phyloP scores from a whole-genome alignment of 2,888 invertebrate genomes.

The Polyommatus icarus region DNA sequence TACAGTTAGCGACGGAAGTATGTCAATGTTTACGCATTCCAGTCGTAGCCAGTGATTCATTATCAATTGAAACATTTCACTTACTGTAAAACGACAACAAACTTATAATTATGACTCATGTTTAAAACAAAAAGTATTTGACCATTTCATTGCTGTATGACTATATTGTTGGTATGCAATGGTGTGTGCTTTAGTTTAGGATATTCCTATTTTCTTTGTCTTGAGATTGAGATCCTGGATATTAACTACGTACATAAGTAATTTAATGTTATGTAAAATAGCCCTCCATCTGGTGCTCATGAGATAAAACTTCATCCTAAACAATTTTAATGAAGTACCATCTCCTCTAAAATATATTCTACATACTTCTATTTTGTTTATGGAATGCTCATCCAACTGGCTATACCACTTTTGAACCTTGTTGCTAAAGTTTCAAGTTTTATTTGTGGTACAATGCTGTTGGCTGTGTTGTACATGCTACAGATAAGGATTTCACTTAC shows the following conservation, averaged over 20 bases:
- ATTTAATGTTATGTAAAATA: neutral
- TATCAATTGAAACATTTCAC: conserved; percentile 32
- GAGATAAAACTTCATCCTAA: too few relatives aligned
- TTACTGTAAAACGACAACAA: conserved; percentile 16
- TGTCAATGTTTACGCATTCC: conserved; percentile 58
- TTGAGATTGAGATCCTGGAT: neutral
- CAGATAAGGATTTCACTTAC: neutral
- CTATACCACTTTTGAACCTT: neutral
- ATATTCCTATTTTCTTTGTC: neutral
- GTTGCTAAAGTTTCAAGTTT: neutral
- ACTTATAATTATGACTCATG: neutral
- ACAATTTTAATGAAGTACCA: too few relatives aligned
- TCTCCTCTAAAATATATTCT: too few relatives aligned
- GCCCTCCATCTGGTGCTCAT: neutral
- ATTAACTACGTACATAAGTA: neutral
- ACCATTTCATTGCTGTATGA: neutral
- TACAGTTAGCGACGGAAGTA: conserved; percentile 61
- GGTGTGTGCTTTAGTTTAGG: neutral
- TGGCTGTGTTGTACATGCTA: neutral
- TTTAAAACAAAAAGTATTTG: neutral
- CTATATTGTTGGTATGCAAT: neutral
- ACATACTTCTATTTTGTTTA: too few relatives aligned
- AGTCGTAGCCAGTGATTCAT: conserved; percentile 49
- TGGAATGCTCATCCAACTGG: neutral
- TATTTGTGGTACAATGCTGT: neutral